These are phyloP conservation scores for Idaea biselata DNA, from an alignment of 2,888 invertebrate species.

Conservation along the genomic window DNA sequence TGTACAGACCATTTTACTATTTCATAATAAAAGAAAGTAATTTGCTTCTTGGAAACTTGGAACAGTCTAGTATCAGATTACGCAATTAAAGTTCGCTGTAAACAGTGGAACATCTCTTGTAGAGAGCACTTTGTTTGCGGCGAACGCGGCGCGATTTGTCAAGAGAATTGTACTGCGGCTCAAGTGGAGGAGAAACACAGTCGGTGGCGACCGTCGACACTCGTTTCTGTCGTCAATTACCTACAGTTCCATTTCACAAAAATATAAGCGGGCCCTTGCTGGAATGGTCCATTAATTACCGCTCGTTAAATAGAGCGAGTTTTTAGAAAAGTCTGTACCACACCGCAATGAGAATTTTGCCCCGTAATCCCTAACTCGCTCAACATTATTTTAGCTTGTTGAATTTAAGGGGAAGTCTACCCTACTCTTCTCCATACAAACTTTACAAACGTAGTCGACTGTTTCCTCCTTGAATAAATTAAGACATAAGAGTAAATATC, in stretches of 20 bases:
- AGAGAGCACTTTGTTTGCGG: constrained; percentile 49
- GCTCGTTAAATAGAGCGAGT: constrained; percentile 11
- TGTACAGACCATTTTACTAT: constrained; percentile 8
- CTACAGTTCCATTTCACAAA: constrained; percentile 19
- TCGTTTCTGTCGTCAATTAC: constrained; percentile 25
- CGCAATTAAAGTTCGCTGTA: constrained; percentile 52
- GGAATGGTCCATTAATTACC: constrained; percentile 23
- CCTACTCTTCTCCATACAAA: no score
- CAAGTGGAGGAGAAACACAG: constrained; percentile 24
- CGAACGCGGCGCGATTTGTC: constrained; percentile 42
- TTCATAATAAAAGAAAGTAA: constrained; percentile 31
- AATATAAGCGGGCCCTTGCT: constrained; percentile 19
- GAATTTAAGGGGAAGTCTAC: no score
- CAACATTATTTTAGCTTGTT: neutral
- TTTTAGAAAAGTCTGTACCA: neutral
- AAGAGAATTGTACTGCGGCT: constrained; percentile 47
- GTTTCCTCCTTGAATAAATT: no score
- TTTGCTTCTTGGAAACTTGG: constrained; percentile 37
- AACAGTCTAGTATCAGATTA: constrained; percentile 46
- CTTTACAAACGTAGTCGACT: no score
- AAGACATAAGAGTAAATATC: no score
- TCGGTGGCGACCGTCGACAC: constrained; percentile 18
- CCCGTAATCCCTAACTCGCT: neutral
- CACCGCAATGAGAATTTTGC: neutral
- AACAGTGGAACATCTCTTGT: constrained; percentile 45